Evolutionary conservation across 2,888 invertebrate species (phyloP).

Genomic region (Mythimna vitellina): DNA sequence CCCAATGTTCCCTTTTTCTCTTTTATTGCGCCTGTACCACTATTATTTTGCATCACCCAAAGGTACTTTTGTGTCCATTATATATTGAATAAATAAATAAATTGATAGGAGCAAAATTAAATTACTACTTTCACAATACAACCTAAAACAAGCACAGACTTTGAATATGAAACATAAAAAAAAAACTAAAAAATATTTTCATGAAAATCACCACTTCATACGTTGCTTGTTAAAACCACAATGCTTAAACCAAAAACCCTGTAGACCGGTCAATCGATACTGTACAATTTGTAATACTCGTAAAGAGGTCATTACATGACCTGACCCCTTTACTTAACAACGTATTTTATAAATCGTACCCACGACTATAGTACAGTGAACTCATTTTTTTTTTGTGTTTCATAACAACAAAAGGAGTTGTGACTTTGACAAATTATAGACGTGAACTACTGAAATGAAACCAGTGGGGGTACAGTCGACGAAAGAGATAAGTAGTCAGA

Average conservation of each 20-base stretch:
- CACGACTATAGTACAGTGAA: slow-evolving; percentile 53
- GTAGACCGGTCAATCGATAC: slow-evolving; percentile 40
- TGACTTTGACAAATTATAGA: slow-evolving; percentile 67
- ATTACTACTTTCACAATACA: not conserved
- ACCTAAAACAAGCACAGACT: slow-evolving; percentile 13
- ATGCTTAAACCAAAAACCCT: not conserved
- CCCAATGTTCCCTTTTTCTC: too few species aligned
- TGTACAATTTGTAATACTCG: slow-evolving; percentile 34
- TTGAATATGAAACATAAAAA: not conserved
- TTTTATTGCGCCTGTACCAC: too few species aligned
- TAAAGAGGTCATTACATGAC: slow-evolving; percentile 46
- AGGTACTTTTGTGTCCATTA: too few species aligned
- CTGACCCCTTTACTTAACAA: slow-evolving; percentile 60
- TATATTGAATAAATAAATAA: too few species aligned
- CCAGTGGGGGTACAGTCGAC: slow-evolving; percentile 29
- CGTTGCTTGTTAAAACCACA: slow-evolving; percentile 30
- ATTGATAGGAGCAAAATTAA: not conserved
- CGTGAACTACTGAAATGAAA: slow-evolving; percentile 54
- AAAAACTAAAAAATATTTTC: not conserved
- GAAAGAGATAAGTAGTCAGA: slow-evolving; percentile 1
- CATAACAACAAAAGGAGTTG: slow-evolving; percentile 53
- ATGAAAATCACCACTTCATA: not conserved
- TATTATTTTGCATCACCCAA: too few species aligned
- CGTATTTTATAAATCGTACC: slow-evolving; percentile 63
- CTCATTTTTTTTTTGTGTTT: slow-evolving; percentile 62